These are phyloP conservation scores for Ptilonorhynchus violaceus DNA, from an alignment of 2,113 vertebrate genomes.

Conservation along the genomic window DNA sequence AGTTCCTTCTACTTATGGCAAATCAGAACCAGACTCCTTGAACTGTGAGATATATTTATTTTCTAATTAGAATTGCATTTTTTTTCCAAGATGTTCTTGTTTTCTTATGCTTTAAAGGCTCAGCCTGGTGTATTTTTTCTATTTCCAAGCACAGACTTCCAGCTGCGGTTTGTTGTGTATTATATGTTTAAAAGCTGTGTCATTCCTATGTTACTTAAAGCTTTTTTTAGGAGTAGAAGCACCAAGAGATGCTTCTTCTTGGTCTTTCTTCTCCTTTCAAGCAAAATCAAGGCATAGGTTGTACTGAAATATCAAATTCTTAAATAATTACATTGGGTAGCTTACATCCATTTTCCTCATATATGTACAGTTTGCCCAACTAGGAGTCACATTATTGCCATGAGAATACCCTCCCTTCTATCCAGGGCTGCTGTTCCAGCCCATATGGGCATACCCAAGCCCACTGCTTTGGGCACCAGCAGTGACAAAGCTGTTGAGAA, in stretches of 20 bases:
- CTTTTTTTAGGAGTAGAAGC: not conserved
- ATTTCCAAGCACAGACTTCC: not conserved
- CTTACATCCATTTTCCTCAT: not conserved
- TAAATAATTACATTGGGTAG: not conserved
- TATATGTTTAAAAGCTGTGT: not conserved
- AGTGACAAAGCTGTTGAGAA: not conserved
- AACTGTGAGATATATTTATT: not conserved
- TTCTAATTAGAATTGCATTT: not conserved
- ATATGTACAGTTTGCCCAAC: not conserved
- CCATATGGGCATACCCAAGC: not conserved
- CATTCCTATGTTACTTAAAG: not conserved
- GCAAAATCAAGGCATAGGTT: not conserved
- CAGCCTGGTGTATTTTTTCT: not conserved
- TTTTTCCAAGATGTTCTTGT: not conserved
- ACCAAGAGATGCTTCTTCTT: not conserved
- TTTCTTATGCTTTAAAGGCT: not conserved
- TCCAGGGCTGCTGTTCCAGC: not conserved
- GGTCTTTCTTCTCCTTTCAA: not conserved
- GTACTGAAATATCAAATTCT: not conserved
- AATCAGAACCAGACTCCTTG: not conserved
- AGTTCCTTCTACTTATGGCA: not conserved
- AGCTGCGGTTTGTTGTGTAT: not conserved
- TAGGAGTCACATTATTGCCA: not conserved
- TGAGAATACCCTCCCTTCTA: not conserved
- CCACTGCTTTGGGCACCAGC: not conserved